These are phyloP conservation scores for Chorisops tibialis DNA, from an alignment of 2,888 invertebrate genomes.

Conservation along the genomic window DNA sequence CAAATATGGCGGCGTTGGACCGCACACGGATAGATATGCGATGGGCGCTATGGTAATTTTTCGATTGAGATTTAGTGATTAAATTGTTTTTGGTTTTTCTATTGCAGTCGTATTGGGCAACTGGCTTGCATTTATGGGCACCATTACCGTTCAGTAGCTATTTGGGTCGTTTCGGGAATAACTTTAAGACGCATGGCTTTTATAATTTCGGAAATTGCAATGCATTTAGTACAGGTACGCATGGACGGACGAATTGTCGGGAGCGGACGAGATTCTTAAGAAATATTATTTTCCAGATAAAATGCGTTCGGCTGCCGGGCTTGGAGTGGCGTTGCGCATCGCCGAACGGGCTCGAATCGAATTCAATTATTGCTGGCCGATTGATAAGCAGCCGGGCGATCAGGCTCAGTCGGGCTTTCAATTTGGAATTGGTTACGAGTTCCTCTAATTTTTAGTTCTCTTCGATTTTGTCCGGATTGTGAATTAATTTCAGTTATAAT, in stretches of 20 bases:
- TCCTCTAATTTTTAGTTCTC: too few relatives aligned
- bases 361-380: constrained; percentile 88
- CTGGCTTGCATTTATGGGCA: constrained; percentile 81
- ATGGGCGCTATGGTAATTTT: constrained; percentile 61
- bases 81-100: neutral
- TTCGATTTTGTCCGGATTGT: too few relatives aligned
- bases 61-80: neutral
- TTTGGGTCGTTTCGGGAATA: constrained; percentile 73
- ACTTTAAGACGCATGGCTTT: constrained; percentile 87
- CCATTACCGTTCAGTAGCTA: constrained; percentile 86
- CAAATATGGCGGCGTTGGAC: constrained; percentile 80
- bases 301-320: constrained; percentile 72
- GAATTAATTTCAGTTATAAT: too few relatives aligned
- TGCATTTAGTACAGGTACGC: constrained; percentile 44
- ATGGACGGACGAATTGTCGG: too few relatives aligned
- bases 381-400: constrained; percentile 65
- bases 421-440: constrained; percentile 79
- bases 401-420: constrained; percentile 68
- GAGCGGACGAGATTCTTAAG: too few relatives aligned
- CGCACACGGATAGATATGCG: constrained; percentile 72
- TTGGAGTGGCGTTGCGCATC: constrained; percentile 79
- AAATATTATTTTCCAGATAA: constrained; percentile 55
- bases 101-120: constrained; percentile 74
- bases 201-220: constrained; percentile 82
- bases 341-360: constrained; percentile 87